Evolutionary conservation across 1,140 invertebrate genomes (phyloP), one percentile per base, ranked within the genome.

Genomic region (Acromyrmex heyeri): DNA sequence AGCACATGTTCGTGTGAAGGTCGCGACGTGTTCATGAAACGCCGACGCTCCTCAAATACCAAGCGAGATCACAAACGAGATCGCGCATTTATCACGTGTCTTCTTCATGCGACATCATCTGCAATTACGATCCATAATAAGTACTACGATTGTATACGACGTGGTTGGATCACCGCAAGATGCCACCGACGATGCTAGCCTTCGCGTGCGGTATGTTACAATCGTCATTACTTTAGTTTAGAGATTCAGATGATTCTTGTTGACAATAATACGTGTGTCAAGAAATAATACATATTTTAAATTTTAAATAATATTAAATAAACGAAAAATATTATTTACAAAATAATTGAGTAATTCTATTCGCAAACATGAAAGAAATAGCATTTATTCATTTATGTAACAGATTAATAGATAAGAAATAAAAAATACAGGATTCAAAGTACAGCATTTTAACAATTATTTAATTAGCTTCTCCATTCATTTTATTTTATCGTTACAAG

Each of bases 21-120:
- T 44, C 79, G n/a, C 38, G 78, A 72, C n/a, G 79, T 38, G 55
- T 59, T 83, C 55, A 61, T 50, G 79, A 73, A 83, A 83, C 79
- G 27, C 55, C 55, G 55, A 83, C 79, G 79, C 69, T 61, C 38
- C 38, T 73, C 79, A 69, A 73, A 83, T 83, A 18, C n/a, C 79
- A 61, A 83, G 55, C 55, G 30, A 57, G 44, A 53, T 48, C 67
- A 67, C 67, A 82, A 83, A 83, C 69, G 44, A 83, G 79, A 83
- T 83, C 79, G 79, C 53, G 44, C 38, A 62, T 83, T 79, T 64
- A 57, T 64, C 73, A 69, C 77, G 57, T 61, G 44, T 21, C 59
- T 12, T 3, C 21, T 48, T 69, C 30, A 27, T 24, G 50, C n/a
- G 30, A 75, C 79, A 57, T 27, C n/a, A 82, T 82, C 53, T 82